Evolutionary conservation across 2,113 vertebrate genomes (phyloP).

Genomic region (Microtus pennsylvanicus): DNA sequence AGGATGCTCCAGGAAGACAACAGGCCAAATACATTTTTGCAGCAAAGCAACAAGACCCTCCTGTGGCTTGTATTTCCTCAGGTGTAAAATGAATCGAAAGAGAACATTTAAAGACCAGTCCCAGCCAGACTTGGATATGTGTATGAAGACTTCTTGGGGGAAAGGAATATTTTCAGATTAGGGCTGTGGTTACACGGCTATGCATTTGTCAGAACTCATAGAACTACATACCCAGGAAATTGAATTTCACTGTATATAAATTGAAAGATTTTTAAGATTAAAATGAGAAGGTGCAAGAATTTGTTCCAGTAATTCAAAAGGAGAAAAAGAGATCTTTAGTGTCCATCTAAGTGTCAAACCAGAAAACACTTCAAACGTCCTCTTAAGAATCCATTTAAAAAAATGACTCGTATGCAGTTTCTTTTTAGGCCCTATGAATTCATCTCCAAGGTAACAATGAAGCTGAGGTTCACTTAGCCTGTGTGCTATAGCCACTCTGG

Average conservation of each 20-base stretch:
- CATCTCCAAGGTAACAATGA: background rate
- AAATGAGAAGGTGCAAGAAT: background rate
- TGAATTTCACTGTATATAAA: slow-evolving; percentile 12
- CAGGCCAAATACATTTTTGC: background rate
- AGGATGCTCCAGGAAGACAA: background rate
- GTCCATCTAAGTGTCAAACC: background rate
- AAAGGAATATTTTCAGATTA: background rate
- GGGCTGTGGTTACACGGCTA: background rate
- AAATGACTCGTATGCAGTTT: background rate
- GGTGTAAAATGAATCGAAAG: background rate
- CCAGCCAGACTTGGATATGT: background rate
- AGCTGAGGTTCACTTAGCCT: background rate
- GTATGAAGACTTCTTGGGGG: background rate
- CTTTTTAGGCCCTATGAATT: background rate
- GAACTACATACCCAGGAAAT: background rate
- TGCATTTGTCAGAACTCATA: slow-evolving; percentile 30
- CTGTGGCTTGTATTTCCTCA: background rate
- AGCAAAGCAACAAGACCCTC: background rate
- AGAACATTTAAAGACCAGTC: background rate
- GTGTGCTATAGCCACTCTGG: background rate
- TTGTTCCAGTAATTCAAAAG: slow-evolving; percentile 33
- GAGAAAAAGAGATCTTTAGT: slow-evolving; percentile 30
- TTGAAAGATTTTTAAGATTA: background rate
- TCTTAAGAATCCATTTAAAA: background rate
- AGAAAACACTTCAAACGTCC: background rate